Percentiles rank a stretch among this genome's conserved stretches.
Evolutionary conservation across 2,797 vertebrate genomes (phyloP).

Genomic region (Mormyrops attenuatus): DNA sequence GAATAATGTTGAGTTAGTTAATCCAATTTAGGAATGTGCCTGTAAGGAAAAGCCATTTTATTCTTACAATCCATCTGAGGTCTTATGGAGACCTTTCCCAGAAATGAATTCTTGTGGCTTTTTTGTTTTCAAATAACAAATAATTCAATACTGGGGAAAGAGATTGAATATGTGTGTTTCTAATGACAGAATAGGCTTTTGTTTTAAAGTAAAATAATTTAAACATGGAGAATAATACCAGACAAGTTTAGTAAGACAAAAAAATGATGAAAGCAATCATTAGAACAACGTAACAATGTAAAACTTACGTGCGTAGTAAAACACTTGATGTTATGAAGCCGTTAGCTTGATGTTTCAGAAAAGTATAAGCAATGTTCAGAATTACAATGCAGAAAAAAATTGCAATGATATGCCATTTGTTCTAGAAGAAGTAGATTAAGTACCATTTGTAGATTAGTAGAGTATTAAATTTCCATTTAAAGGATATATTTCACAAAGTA

Average conservation of each 20-base stretch:
- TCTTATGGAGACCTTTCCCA: not conserved
- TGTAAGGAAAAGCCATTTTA: not conserved
- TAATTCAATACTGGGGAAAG: not conserved
- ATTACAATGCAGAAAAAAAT: not conserved
- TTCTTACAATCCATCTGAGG: not conserved
- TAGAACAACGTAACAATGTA: not conserved
- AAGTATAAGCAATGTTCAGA: not conserved
- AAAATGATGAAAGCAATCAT: not conserved
- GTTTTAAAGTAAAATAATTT: not conserved
- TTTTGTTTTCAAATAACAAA: not conserved
- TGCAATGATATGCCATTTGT: not conserved
- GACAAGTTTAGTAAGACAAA: not conserved
- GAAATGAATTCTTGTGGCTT: not conserved
- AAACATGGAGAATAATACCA: not conserved
- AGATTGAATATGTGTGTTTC: not conserved
- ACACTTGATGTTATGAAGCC: not conserved
- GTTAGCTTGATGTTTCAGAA: not conserved
- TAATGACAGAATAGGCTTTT: not conserved
- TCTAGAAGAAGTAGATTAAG: not conserved
- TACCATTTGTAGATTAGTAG: too few species aligned
- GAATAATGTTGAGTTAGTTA: not conserved
- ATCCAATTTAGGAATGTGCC: not conserved
- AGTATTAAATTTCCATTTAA: not conserved
- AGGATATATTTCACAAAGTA: not conserved
- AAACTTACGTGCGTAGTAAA: not conserved